These are phyloP conservation scores for Natator depressus DNA, from an alignment of 2,113 vertebrate genomes.

Conservation along the genomic window DNA sequence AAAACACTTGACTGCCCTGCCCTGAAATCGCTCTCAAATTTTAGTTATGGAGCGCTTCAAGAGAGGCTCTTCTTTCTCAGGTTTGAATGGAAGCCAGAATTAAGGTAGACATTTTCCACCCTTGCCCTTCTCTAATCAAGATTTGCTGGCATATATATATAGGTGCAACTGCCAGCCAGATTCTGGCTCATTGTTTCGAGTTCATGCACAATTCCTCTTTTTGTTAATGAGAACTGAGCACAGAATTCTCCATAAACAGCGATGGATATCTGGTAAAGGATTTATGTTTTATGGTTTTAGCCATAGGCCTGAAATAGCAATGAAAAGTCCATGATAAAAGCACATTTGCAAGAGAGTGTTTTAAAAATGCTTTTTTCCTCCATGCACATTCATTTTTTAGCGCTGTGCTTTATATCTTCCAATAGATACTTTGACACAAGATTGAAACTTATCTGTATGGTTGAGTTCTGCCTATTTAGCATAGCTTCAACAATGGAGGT, in stretches of 20 bases:
- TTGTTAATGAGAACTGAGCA: background rate
- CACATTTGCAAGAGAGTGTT: background rate
- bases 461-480: background rate
- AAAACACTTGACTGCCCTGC: background rate
- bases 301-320: fast-evolving
- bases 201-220: background rate
- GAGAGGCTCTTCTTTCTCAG: background rate
- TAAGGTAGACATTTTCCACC: background rate
- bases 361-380: background rate
- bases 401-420: background rate
- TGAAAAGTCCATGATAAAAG: background rate
- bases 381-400: background rate
- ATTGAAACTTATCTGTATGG: background rate
- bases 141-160: fast-evolving
- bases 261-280: background rate
- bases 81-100: background rate
- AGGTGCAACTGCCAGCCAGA: background rate
- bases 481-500: background rate
- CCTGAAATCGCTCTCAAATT: background rate
- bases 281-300: background rate
- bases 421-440: background rate
- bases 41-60: background rate
- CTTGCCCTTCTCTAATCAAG: background rate
- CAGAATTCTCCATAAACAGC: background rate
- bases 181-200: background rate